Percentiles rank a stretch among this genome's conserved stretches.
phyloP scores from a whole-genome alignment of 2,113 vertebrate genomes.

The Antigone vipio region DNA sequence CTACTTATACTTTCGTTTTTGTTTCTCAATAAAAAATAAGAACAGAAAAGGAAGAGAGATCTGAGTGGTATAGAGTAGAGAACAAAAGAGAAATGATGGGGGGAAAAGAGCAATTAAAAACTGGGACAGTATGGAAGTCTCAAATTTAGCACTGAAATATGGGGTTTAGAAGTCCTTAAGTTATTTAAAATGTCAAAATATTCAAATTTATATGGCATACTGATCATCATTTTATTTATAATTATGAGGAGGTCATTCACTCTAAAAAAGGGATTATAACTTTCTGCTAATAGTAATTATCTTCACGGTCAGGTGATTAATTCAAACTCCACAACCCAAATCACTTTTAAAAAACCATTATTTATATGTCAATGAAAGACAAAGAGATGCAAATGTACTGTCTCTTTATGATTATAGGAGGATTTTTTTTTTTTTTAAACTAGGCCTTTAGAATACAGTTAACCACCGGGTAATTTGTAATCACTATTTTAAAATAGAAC shows the following conservation, averaged over 20 bases:
- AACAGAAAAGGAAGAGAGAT: neutral
- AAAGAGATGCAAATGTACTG: constrained; percentile 28
- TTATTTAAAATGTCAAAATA: constrained; percentile 22
- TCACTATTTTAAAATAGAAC: neutral
- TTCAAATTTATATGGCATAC: constrained; percentile 5
- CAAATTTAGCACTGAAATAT: neutral
- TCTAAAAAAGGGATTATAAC: neutral
- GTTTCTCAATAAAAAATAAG: neutral
- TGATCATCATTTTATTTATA: constrained; percentile 10
- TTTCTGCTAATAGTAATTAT: constrained; percentile 33
- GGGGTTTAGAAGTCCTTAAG: neutral
- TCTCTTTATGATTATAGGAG: neutral
- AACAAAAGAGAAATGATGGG: neutral
- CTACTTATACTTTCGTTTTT: neutral
- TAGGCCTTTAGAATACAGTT: neutral
- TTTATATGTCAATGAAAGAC: constrained; percentile 33
- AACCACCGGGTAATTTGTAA: neutral
- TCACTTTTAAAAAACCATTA: constrained; percentile 21
- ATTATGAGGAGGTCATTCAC: constrained; percentile 12
- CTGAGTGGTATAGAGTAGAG: neutral
- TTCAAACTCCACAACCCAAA: neutral
- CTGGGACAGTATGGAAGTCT: neutral
- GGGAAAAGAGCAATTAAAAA: neutral
- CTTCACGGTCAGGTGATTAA: neutral
- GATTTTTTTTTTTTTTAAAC: neutral